Percentiles rank a stretch among this genome's conserved stretches.
These are phyloP conservation scores for Zapornia atra DNA, from an alignment of 2,113 vertebrate species.

Conservation along the genomic window DNA sequence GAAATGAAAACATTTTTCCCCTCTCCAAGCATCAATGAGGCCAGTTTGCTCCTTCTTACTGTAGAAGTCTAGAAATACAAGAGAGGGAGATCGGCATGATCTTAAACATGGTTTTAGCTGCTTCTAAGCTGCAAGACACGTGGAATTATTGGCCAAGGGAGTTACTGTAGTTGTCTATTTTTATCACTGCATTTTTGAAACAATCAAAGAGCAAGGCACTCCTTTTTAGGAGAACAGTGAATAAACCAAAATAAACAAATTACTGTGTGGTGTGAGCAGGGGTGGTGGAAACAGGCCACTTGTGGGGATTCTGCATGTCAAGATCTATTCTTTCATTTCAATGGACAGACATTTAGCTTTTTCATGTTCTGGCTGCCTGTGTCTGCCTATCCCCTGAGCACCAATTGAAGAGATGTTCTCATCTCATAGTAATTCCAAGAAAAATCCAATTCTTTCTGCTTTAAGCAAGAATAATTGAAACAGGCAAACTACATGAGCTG, in stretches of 20 bases:
- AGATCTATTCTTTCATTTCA: constrained; percentile 4
- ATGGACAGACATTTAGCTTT: not conserved
- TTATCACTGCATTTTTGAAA: constrained; percentile 29
- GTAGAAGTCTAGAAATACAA: not conserved
- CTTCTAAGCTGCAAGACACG: not conserved
- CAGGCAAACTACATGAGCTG: not conserved
- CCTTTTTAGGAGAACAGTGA: constrained; percentile 18
- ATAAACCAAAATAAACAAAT: constrained; percentile 49
- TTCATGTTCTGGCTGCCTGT: not conserved
- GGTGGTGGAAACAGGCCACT: not conserved
- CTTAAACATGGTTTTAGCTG: not conserved
- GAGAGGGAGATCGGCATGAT: not conserved
- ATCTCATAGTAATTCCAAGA: not conserved
- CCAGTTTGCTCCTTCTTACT: not conserved
- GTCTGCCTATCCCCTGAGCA: not conserved
- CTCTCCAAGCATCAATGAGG: not conserved
- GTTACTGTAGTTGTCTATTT: not conserved
- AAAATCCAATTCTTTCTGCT: not conserved
- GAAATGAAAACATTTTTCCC: not conserved
- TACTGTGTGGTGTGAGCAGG: not conserved
- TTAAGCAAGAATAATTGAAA: not conserved
- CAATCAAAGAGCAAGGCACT: not conserved
- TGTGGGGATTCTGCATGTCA: not conserved
- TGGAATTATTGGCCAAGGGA: not conserved
- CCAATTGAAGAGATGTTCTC: not conserved